These are phyloP conservation scores for Phodopus roborovskii DNA, from an alignment of 2,113 vertebrate species.

Conservation along the genomic window DNA sequence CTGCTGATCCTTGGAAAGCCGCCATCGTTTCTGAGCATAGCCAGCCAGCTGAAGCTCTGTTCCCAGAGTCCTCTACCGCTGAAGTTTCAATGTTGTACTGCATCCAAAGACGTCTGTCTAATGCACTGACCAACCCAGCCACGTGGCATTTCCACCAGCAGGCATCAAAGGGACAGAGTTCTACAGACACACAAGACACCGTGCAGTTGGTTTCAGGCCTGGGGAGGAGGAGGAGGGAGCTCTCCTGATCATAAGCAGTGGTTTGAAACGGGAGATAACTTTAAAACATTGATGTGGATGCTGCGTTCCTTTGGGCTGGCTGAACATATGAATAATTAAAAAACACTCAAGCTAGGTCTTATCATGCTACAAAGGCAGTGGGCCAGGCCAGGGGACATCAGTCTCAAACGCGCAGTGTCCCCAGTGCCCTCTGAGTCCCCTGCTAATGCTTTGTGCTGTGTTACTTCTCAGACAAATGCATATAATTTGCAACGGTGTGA, in stretches of 20 bases:
- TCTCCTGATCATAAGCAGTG: background rate
- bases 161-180: background rate
- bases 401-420: background rate
- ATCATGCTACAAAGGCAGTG: background rate
- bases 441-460: background rate
- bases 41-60: background rate
- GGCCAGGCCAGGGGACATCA: background rate
- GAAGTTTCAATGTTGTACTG: background rate
- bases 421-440: background rate
- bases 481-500: background rate
- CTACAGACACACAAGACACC: background rate
- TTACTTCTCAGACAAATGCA: background rate
- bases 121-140: background rate
- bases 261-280: conserved; percentile 12
- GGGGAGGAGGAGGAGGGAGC: background rate
- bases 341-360: background rate
- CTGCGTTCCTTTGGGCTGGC: conserved; percentile 14
- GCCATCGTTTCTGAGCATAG: background rate
- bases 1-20: conserved; percentile 42
- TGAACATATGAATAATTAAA: background rate
- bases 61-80: background rate
- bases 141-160: background rate
- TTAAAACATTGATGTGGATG: background rate
- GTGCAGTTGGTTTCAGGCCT: background rate
- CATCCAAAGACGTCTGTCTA: background rate